Base-by-base conservation (phyloP, 2,888 invertebrate species). In the Xanthia togata region DNA sequence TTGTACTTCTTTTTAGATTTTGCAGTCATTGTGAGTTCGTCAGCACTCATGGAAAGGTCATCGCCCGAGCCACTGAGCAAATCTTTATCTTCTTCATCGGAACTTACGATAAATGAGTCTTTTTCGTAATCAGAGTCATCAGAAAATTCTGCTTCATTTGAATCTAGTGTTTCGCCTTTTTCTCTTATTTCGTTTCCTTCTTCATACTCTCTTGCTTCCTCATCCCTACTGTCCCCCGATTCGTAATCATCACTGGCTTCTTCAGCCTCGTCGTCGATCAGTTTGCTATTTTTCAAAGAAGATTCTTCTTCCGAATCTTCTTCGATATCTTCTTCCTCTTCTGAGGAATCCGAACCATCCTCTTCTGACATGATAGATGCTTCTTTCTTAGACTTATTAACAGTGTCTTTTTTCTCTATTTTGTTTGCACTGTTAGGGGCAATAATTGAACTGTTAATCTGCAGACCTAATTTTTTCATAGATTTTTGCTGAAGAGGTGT, bases 91-190 rank as follows among this genome's bases (percentile, higher is more conserved):
- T 96, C 96, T 82, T 93, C 94, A 89, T 95, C 95, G 3, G 97
- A 96, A 82, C 94, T 96, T 4, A 97, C 97, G 75, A 97, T 88
- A 88, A 97, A 97, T 0, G 97, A 97, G 85, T 95, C 97, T 88
- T 94, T 96, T 87, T 96, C 96, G 80, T 96, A 97, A 80, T 96
- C 95, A 0, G 94, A 91, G 70, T 97, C 96, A 78, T 94, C 91
- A 3, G 96, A 95, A 41, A 94, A 90, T 11, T 96, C 93, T 62
- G 93, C 94, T 63, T 97, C 95, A 47, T 83, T 76, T 65, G 97
- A 96, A 67, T 96, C 94, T 78, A 97, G 90, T 4, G 97, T 97
- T 91, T 97, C 97, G 3, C 97, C 97, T 83, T 94, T 95, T 57
- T 95, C 94, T 23, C 92, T 76, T 65, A 97, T 92, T 91, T 97